A percentile compares a stretch with the other conserved stretches of the same genome.
Evolutionary conservation across 1,140 invertebrate species (phyloP).

Genomic region (Cotesia chilonis): DNA sequence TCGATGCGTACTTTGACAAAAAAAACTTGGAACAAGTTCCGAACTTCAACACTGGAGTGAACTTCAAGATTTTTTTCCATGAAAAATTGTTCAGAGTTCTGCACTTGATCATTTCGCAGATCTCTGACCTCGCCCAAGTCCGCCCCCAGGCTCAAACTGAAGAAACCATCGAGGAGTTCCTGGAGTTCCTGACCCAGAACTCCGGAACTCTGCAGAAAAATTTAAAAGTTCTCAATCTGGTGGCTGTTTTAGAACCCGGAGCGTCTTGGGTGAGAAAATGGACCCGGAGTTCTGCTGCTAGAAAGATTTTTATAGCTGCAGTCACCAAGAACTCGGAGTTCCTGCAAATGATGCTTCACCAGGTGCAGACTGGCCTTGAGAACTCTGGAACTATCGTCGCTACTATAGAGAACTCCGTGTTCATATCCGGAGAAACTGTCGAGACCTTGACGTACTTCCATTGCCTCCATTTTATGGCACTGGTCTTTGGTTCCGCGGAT

Average conservation of each 20-base stretch:
- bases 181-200: constrained; percentile 51
- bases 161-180: constrained; percentile 59
- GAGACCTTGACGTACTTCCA: constrained; percentile 59
- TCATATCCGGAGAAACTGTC: constrained; percentile 58
- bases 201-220: constrained; percentile 43
- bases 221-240: constrained; percentile 52
- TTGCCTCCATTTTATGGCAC: constrained; percentile 53
- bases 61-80: constrained; percentile 60
- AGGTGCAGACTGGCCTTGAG: constrained; percentile 48
- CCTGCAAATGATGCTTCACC: constrained; percentile 46
- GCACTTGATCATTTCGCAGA: constrained; percentile 50
- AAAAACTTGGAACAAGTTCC: constrained; percentile 51
- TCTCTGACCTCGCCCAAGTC: constrained; percentile 45
- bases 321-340: constrained; percentile 55
- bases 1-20: constrained; percentile 52
- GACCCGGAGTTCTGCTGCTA: constrained; percentile 53
- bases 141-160: constrained; percentile 39
- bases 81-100: constrained; percentile 60
- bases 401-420: constrained; percentile 51
- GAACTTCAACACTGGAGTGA: constrained; percentile 55
- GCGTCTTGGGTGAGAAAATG: constrained; percentile 59
- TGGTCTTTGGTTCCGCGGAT: constrained; percentile 50
- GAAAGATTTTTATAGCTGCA: constrained; percentile 49
- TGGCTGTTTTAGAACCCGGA: constrained; percentile 58
- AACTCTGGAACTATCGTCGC: constrained; percentile 40